These are phyloP conservation scores for Coregonus sp. DNA, from an alignment of 2,797 vertebrate genomes.

Conservation along the genomic window DNA sequence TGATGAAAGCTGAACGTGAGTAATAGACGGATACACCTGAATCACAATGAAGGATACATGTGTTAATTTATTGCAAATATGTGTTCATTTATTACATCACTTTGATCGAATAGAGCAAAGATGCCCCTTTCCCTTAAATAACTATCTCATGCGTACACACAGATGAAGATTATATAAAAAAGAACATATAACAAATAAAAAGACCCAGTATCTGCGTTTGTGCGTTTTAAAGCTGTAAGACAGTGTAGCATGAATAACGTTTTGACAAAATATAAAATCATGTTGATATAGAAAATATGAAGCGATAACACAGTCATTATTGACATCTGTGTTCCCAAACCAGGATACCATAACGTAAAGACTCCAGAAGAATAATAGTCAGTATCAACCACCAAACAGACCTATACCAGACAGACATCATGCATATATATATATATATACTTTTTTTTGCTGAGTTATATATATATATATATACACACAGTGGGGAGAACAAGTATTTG, in stretches of 20 bases:
- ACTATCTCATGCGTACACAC: background rate
- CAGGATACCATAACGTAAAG: background rate
- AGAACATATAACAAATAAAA: background rate
- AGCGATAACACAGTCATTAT: background rate
- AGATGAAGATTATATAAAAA: slow-evolving; percentile 9
- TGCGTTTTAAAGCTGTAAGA: slow-evolving; percentile 1
- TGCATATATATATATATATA: too few relatives aligned
- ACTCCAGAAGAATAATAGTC: background rate
- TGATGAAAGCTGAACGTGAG: background rate
- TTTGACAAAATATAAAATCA: background rate
- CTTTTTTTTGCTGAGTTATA: too few relatives aligned
- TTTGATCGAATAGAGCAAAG: background rate
- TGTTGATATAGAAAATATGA: too few relatives aligned
- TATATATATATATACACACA: too few relatives aligned
- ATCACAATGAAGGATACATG: background rate
- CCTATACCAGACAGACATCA: too few relatives aligned
- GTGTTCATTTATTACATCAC: slow-evolving; percentile 7
- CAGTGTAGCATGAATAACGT: background rate
- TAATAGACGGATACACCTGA: background rate
- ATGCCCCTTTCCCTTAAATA: slow-evolving; percentile 12
- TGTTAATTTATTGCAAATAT: too few relatives aligned
- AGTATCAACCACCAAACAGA: too few relatives aligned
- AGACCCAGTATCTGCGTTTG: background rate
- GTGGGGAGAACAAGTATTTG: too few relatives aligned
- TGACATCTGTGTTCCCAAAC: background rate